Evolutionary conservation across 2,888 invertebrate genomes (phyloP).

Genomic region (Drosophila ustulata): DNA sequence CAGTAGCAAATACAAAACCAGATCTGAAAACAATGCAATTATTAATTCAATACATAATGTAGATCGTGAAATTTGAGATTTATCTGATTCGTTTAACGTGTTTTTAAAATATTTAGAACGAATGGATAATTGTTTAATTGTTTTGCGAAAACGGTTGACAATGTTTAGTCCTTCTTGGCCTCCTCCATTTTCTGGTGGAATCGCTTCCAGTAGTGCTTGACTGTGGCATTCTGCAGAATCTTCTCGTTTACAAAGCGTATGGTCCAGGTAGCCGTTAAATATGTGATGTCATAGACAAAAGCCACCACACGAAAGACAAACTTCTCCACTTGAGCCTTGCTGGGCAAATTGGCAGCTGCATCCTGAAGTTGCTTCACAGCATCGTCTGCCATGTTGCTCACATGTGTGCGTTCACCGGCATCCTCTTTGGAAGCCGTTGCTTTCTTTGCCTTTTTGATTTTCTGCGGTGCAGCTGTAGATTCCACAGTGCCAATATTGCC

Average conservation of each 20-base stretch:
- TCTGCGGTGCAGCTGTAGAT: background rate
- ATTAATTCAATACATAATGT: constrained; percentile 7
- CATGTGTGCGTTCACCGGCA: background rate
- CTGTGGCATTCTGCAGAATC: constrained; percentile 63
- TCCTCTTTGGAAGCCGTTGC: background rate
- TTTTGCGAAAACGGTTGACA: background rate
- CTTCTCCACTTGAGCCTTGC: constrained; percentile 78
- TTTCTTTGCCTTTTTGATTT: background rate
- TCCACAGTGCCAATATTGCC: constrained; percentile 35
- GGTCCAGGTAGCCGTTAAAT: constrained; percentile 58
- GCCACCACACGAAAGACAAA: constrained; percentile 79
- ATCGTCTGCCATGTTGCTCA: constrained; percentile 35
- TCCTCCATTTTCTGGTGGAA: constrained; percentile 79
- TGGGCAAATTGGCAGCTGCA: constrained; percentile 64
- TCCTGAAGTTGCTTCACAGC: constrained; percentile 58
- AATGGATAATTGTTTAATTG: background rate
- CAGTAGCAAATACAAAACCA: background rate
- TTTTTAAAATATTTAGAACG: constrained; percentile 11
- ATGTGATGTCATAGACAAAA: constrained; percentile 75
- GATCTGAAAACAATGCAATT: constrained; percentile 13
- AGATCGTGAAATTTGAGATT: constrained; percentile 37
- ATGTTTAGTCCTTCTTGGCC: constrained; percentile 69
- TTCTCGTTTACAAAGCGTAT: constrained; percentile 61
- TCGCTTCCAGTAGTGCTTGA: constrained; percentile 70
- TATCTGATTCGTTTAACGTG: constrained; percentile 31